A percentile compares a stretch with the other conserved stretches of the same genome.
phyloP scores from a whole-genome alignment of 2,888 invertebrate species.

The Drosophila peninsularis region DNA sequence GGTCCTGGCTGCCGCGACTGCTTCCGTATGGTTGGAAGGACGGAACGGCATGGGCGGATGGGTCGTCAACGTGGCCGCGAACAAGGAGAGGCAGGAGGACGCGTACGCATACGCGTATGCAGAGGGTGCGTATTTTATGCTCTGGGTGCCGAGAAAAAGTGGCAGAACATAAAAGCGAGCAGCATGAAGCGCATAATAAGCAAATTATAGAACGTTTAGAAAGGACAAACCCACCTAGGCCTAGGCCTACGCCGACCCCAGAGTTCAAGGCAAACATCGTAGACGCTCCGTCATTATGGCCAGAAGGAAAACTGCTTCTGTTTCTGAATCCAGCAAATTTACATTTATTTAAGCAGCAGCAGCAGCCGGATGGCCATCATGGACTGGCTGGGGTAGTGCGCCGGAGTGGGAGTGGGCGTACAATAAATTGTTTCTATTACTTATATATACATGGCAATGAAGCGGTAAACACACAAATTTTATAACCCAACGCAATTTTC shows the following conservation, averaged over 20 bases:
- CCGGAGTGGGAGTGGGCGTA: slow-evolving; percentile 43
- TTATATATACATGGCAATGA: slow-evolving; percentile 73
- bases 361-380: slow-evolving; percentile 21
- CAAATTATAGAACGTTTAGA: slow-evolving; percentile 83
- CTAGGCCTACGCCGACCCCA: not conserved
- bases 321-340: slow-evolving; percentile 62
- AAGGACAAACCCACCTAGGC: slow-evolving; percentile 60
- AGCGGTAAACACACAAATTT: slow-evolving; percentile 83
- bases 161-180: slow-evolving; percentile 79
- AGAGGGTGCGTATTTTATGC: slow-evolving; percentile 70
- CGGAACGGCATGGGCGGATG: not conserved
- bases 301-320: slow-evolving; percentile 39
- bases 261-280: slow-evolving; percentile 37
- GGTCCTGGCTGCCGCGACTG: slow-evolving; percentile 23
- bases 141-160: slow-evolving; percentile 71
- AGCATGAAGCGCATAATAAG: slow-evolving; percentile 82
- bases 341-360: slow-evolving; percentile 65
- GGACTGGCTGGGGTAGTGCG: not conserved
- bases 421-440: slow-evolving; percentile 84
- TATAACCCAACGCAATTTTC: slow-evolving; percentile 79
- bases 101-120: slow-evolving; percentile 19
- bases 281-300: slow-evolving; percentile 54
- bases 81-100: not conserved
- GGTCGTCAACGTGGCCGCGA: slow-evolving; percentile 3
- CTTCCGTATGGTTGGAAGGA: slow-evolving; percentile 26